These are phyloP conservation scores for Pampusana beccarii DNA, from an alignment of 2,113 vertebrate species.

Conservation along the genomic window DNA sequence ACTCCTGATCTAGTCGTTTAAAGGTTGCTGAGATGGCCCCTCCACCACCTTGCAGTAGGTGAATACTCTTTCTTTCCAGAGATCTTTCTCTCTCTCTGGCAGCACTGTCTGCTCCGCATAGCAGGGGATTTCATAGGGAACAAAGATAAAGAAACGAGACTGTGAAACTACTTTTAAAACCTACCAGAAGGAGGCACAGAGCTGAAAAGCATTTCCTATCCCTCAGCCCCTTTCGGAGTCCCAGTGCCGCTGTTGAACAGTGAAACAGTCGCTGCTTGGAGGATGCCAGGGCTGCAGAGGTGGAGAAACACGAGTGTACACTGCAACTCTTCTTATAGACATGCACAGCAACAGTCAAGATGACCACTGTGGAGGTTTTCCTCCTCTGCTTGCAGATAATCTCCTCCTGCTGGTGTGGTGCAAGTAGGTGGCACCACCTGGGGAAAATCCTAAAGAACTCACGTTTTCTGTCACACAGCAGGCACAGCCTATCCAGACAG, in stretches of 20 bases:
- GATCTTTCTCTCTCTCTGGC: neutral
- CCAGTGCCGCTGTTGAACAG: rapidly evolving
- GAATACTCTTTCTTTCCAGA: neutral
- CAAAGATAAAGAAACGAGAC: neutral
- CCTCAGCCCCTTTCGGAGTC: neutral
- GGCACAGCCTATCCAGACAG: rapidly evolving
- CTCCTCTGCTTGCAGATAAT: neutral
- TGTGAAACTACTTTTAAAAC: neutral
- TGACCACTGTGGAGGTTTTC: neutral
- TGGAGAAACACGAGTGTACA: rapidly evolving
- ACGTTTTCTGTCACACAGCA: rapidly evolving
- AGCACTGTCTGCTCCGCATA: neutral
- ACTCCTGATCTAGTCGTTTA: neutral
- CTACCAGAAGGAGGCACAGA: neutral
- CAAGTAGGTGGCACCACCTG: neutral
- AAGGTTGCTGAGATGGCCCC: neutral
- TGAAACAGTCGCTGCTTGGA: rapidly evolving
- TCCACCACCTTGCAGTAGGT: neutral
- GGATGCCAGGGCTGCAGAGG: neutral
- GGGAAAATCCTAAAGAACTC: neutral
- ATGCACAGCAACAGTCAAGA: rapidly evolving
- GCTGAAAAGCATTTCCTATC: neutral
- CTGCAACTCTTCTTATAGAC: neutral
- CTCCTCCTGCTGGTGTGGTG: neutral
- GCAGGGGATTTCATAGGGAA: neutral